These are phyloP conservation scores for Perccottus glenii DNA, from an alignment of 2,113 vertebrate genomes.

Conservation along the genomic window DNA sequence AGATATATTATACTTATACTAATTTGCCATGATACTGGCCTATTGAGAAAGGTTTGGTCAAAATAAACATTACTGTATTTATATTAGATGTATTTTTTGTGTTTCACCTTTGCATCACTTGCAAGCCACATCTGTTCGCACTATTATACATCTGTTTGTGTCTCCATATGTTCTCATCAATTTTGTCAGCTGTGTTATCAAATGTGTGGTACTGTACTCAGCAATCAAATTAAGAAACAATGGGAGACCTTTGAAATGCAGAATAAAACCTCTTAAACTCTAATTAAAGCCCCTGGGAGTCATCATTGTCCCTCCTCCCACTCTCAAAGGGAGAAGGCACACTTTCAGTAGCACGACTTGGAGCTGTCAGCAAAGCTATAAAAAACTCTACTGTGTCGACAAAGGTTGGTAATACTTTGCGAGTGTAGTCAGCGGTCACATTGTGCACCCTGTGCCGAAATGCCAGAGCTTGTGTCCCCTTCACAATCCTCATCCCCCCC, in stretches of 20 bases:
- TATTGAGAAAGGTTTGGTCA: no score
- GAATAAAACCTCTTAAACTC: constrained; percentile 34
- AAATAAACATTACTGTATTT: no score
- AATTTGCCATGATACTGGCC: no score
- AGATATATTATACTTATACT: no score
- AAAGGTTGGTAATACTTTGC: constrained; percentile 4
- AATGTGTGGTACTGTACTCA: constrained; percentile 6
- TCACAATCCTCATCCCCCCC: constrained; percentile 47
- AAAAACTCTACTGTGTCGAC: constrained; percentile 9
- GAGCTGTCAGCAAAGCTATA: constrained; percentile 3
- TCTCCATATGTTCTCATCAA: not conserved
- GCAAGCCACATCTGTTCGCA: not conserved
- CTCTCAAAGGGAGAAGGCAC: not conserved
- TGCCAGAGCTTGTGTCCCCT: constrained; percentile 31
- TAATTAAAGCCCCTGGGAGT: constrained; percentile 54
- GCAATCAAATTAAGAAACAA: constrained; percentile 30
- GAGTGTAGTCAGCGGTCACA: constrained; percentile 34
- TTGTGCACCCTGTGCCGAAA: constrained; percentile 39
- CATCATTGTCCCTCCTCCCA: constrained; percentile 10
- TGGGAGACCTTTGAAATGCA: constrained; percentile 28
- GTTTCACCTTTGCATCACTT: no score
- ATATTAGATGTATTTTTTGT: no score
- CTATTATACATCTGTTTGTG: not conserved
- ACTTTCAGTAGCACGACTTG: not conserved
- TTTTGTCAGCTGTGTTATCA: not conserved